phyloP scores from a whole-genome alignment of 1,140 invertebrate species.

The Meloidogyne hapla region DNA sequence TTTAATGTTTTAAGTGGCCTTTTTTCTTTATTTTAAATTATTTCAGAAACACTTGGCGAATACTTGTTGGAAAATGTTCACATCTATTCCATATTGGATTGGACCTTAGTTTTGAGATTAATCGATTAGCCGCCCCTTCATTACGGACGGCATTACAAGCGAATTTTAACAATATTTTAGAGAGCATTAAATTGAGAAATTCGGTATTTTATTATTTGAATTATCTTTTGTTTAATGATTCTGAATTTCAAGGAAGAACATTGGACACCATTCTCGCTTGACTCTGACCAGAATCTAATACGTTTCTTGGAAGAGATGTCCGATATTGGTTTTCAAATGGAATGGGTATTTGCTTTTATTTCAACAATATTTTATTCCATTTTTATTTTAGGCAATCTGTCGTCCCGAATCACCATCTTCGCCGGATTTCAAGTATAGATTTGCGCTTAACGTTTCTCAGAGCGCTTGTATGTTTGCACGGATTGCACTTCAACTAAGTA shows the following conservation, averaged over 20 bases:
- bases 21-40: background rate
- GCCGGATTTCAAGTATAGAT: constrained; percentile 6
- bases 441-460: constrained; percentile 41
- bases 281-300: constrained; percentile 48
- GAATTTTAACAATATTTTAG: constrained; percentile 74
- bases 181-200: constrained; percentile 73
- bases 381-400: constrained; percentile 9
- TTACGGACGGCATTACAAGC: constrained; percentile 71
- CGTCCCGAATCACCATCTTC: constrained; percentile 1
- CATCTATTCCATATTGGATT: constrained; percentile 74
- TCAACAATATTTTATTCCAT: background rate
- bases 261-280: constrained; percentile 57
- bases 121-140: constrained; percentile 75
- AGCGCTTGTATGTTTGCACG: constrained; percentile 49
- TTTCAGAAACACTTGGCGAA: constrained; percentile 40
- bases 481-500: constrained; percentile 40
- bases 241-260: constrained; percentile 50
- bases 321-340: constrained; percentile 44
- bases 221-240: background rate
- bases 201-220: constrained; percentile 51
- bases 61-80: constrained; percentile 50
- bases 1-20: too few species aligned
- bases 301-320: constrained; percentile 54
- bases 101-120: constrained; percentile 80
- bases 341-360: constrained; percentile 29